A percentile compares a stretch with the other conserved stretches of the same genome.
These are phyloP conservation scores for Phortica okadai DNA, from an alignment of 2,888 invertebrate genomes.

Conservation along the genomic window DNA sequence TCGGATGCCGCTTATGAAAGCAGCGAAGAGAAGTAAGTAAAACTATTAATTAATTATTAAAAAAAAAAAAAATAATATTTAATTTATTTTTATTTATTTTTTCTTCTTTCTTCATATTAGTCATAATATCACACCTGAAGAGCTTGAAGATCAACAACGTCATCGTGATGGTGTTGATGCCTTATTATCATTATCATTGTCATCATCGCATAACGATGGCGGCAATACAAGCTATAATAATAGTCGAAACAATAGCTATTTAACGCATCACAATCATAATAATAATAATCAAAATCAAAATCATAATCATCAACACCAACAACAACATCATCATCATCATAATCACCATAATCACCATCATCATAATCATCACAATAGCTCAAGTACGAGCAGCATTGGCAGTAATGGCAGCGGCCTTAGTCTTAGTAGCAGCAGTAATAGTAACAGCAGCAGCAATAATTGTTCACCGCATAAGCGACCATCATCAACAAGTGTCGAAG, in stretches of 20 bases:
- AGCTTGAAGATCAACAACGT: slow-evolving; percentile 83
- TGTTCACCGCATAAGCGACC: slow-evolving; percentile 75
- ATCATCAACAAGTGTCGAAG: slow-evolving; percentile 68
- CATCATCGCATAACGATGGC: slow-evolving; percentile 79
- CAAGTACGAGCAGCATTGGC: slow-evolving; percentile 20
- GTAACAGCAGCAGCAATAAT: slow-evolving; percentile 60
- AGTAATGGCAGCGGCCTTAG: slow-evolving; percentile 36
- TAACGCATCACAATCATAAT: neutral
- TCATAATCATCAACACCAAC: neutral
- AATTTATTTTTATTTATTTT: neutral
- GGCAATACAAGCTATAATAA: slow-evolving; percentile 34
- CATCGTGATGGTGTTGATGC: slow-evolving; percentile 89
- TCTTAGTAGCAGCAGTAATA: slow-evolving; percentile 54
- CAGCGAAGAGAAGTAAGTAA: slow-evolving; percentile 78
- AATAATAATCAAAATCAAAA: slow-evolving; percentile 23
- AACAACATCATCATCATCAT: neutral
- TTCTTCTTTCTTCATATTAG: slow-evolving; percentile 48
- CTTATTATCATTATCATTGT: slow-evolving; percentile 85
- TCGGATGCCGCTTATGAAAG: slow-evolving; percentile 80
- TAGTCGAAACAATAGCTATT: neutral
- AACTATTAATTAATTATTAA: neutral
- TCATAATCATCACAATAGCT: slow-evolving; percentile 2
- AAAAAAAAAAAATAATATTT: neutral
- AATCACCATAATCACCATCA: slow-evolving; percentile 10
- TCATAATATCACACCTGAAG: slow-evolving; percentile 76